phyloP scores from a whole-genome alignment of 2,797 vertebrate species.

The Anguilla megastoma region DNA sequence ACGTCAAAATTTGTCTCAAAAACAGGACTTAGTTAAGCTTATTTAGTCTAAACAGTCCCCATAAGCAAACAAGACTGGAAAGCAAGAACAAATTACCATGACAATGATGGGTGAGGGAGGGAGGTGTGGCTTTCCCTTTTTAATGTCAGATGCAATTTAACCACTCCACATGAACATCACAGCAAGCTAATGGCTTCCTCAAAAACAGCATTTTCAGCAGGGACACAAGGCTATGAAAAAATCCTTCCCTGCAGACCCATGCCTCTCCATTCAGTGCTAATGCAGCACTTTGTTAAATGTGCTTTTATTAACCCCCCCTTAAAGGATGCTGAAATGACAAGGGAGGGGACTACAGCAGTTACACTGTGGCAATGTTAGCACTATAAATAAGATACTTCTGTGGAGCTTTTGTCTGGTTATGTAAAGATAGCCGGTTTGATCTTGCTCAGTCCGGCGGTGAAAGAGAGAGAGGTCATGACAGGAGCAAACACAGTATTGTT shows the following conservation, averaged over 20 bases:
- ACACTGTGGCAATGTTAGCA: background rate
- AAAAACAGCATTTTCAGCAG: background rate
- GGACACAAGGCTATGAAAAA: background rate
- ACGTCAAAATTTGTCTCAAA: background rate
- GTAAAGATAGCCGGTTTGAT: background rate
- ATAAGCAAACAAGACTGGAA: slow-evolving; percentile 26
- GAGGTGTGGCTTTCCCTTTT: background rate
- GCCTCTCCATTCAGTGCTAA: background rate
- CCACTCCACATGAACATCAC: background rate
- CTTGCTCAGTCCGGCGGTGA: background rate
- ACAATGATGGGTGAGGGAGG: background rate
- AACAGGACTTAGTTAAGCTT: slow-evolving; percentile 7
- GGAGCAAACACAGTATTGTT: background rate
- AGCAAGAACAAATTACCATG: slow-evolving; percentile 9
- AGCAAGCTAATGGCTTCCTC: background rate
- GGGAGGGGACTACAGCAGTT: background rate
- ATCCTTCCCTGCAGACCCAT: background rate
- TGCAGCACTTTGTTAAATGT: background rate
- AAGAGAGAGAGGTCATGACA: background rate
- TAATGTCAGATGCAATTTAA: background rate
- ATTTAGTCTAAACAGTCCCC: slow-evolving; percentile 15
- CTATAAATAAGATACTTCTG: background rate
- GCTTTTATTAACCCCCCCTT: background rate
- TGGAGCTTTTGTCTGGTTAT: background rate
- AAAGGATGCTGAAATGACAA: background rate